phyloP scores from a whole-genome alignment of 2,888 invertebrate genomes.

The Xestia ashworthii region DNA sequence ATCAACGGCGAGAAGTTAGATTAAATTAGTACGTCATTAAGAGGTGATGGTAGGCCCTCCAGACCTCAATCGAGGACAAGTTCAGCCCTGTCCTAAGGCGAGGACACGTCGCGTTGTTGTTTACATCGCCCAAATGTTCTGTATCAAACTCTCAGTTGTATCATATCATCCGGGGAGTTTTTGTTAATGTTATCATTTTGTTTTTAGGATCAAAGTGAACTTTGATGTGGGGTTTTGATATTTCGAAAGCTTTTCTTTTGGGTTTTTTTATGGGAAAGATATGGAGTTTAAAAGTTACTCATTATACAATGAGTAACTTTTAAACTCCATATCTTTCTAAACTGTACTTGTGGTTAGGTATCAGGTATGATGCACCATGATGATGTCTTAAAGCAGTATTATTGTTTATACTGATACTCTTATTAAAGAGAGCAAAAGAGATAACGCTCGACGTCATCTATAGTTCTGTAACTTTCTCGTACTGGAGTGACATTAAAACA shows the following conservation, averaged over 20 bases:
- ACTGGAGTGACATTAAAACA: too few species aligned
- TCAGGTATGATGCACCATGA: neutral
- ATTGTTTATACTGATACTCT: too few species aligned
- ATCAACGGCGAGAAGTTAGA: neutral
- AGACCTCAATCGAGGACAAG: conserved; percentile 38
- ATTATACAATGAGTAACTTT: too few species aligned
- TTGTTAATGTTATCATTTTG: conserved; percentile 33
- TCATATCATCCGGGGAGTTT: conserved; percentile 23
- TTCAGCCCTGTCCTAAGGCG: conserved; percentile 33
- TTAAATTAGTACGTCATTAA: neutral
- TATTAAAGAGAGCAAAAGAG: too few species aligned
- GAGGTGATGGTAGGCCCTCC: neutral
- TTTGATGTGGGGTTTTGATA: conserved; percentile 37
- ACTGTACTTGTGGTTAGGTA: neutral
- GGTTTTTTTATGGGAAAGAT: neutral
- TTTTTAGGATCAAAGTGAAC: conserved; percentile 40
- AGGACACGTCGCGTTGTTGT: conserved; percentile 37
- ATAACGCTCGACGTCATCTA: too few species aligned
- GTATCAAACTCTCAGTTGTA: conserved; percentile 27
- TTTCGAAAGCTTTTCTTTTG: neutral
- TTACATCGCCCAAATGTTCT: conserved; percentile 47
- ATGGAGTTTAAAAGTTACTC: neutral
- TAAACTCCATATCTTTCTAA: too few species aligned
- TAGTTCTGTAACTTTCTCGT: too few species aligned
- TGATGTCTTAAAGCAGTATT: too few species aligned